Base-by-base conservation (phyloP, 2,888 invertebrate genomes). In the Eupelmus urozonus region DNA sequence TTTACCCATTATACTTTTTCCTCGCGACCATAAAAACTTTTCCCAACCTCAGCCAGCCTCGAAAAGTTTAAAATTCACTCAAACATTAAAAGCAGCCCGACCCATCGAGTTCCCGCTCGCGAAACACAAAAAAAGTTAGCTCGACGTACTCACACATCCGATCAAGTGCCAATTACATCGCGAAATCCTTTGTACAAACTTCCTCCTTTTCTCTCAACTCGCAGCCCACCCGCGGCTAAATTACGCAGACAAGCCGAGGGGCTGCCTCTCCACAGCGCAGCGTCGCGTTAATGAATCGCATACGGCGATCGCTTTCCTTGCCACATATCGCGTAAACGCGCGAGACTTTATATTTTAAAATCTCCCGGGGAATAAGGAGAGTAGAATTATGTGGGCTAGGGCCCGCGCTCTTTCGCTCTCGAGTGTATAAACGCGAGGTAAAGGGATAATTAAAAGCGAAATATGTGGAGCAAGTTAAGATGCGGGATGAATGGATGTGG, bases 111-210 rank as follows among this genome's bases (percentile, higher is more conserved):
- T 16, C 16, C 2, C 45, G 45, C 16, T 7, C 45, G 9, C 16
- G 16, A 7, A 45, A 45, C 16, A 20, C 2, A 53, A 20, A 53
- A 59, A 42, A 59, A 57, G 13, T 40, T 62, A 11, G 4, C 40
- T 5, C 55, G 55, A 18, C 51, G 55, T 7, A 18, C 25, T 11
- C 34, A 51, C 20, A 20, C 13, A 29, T 20, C 13, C 20, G 29
- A 70, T 62, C 75, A 66, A 79, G 79, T 76, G 55, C 72, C 76
- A 79, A 79, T 79, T 76, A 76, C 29, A 27, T 62, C 55, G 62
- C 40, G 62, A 55, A 67, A 60, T 67, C 60, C 75, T 79, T 79
- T 79, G 60, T 60, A 29, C 3, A 34, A 34, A 34, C 9, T 34
- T 45, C 16, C 16, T 45, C 45, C 2, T 45, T 45, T 45, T 45